Conservation (phyloP, 2,113 vertebrate species). For the Podocnemis expansa region DNA sequence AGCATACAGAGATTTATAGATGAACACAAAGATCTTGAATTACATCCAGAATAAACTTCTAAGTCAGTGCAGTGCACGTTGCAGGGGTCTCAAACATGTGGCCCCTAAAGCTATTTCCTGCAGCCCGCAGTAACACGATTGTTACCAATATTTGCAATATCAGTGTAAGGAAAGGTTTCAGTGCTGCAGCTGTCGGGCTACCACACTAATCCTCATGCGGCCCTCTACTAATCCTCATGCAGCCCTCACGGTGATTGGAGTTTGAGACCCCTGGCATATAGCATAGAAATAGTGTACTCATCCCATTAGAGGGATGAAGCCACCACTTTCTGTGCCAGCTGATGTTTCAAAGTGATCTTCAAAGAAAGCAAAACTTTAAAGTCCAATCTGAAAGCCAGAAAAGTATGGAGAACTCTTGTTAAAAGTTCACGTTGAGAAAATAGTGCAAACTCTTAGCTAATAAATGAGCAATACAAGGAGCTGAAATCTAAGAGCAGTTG, state of each 20-base stretch:
- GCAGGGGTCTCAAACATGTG: no score
- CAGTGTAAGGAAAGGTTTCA: no score
- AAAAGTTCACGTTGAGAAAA: neutral
- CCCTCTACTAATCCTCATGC: no score
- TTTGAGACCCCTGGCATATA: no score
- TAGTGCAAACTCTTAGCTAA: neutral
- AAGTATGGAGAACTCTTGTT: neutral
- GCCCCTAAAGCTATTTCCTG: no score
- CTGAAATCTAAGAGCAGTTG: neutral
- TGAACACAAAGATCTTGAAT: neutral
- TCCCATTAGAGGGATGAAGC: neutral
- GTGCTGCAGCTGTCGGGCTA: no score
- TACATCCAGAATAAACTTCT: neutral
- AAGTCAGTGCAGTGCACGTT: neutral
- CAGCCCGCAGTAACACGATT: no score
- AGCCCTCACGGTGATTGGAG: no score
- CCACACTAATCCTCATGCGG: no score
- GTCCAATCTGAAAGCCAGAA: neutral
- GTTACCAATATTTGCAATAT: no score
- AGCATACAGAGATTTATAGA: neutral
- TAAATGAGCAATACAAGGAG: neutral
- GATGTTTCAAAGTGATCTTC: neutral
- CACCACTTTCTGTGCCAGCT: neutral
- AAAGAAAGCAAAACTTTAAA: neutral
- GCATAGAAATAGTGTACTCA: neutral